phyloP scores from a whole-genome alignment of 1,140 invertebrate species.

The Neomicropteryx cornuta region DNA sequence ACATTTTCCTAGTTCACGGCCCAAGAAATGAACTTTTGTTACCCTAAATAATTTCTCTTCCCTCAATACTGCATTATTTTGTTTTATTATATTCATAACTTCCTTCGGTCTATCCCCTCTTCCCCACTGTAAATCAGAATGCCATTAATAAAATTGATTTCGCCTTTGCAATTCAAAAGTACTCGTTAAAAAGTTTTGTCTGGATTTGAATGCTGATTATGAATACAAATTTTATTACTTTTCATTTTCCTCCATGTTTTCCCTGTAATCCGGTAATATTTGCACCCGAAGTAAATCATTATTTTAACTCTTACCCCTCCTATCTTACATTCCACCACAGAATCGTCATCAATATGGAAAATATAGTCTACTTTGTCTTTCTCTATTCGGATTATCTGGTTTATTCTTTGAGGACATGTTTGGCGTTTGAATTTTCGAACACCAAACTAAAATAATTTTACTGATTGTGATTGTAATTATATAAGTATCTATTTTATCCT shows the following conservation, averaged over 20 bases:
- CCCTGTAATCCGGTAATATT: conserved; percentile 8
- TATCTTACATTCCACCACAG: conserved; percentile 3
- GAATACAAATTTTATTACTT: conserved; percentile 1
- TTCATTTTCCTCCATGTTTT: conserved; percentile 8
- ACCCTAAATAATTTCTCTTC: conserved; percentile 16
- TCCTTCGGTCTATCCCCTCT: too few species aligned
- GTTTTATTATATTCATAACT: conserved; percentile 15
- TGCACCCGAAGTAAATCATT: conserved; percentile 13
- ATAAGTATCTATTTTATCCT: too few species aligned
- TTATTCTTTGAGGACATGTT: too few species aligned
- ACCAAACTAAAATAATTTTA: too few species aligned
- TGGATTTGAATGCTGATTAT: conserved; percentile 9
- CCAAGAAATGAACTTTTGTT: conserved; percentile 18
- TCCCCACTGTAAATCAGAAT: too few species aligned
- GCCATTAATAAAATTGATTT: too few species aligned
- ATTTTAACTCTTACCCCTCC: conserved; percentile 10
- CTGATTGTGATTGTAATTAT: too few species aligned
- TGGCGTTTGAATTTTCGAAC: too few species aligned
- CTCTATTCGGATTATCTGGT: not conserved
- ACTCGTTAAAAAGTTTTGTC: conserved; percentile 16
- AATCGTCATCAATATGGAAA: conserved; percentile 12
- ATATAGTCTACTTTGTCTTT: conserved; percentile 12
- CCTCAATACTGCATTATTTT: conserved; percentile 18
- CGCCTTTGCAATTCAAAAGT: too few species aligned
- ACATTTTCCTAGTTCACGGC: conserved; percentile 15